These are phyloP conservation scores for Cassiopea andromeda DNA, from an alignment of 30 jellyfish, hydroid and myxozoan species.

Conservation along the genomic window DNA sequence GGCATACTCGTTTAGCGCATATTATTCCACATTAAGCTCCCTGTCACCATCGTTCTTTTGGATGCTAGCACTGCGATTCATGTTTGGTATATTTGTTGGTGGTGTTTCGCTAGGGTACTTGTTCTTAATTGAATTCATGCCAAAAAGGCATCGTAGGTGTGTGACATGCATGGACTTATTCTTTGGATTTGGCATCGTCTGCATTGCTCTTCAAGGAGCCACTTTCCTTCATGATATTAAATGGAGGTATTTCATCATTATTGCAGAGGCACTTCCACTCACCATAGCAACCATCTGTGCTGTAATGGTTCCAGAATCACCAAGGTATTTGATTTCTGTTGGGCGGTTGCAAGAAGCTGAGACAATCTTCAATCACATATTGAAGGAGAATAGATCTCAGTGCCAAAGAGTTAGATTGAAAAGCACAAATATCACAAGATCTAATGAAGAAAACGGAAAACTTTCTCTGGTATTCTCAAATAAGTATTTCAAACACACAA, in stretches of 20 bases:
- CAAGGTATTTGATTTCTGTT: constrained; percentile 61
- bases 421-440: constrained; percentile 12
- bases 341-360: constrained; percentile 64
- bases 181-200: constrained; percentile 74
- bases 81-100: constrained; percentile 70
- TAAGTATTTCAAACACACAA: constrained; percentile 49
- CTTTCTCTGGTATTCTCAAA: constrained; percentile 40
- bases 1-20: constrained; percentile 70
- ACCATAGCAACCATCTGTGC: constrained; percentile 63
- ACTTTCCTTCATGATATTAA: constrained; percentile 55
- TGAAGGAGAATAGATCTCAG: constrained; percentile 48
- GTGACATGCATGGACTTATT: constrained; percentile 74
- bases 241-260: constrained; percentile 65
- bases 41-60: constrained; percentile 67
- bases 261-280: constrained; percentile 74
- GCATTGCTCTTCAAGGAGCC: constrained; percentile 74
- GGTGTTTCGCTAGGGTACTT: constrained; percentile 71
- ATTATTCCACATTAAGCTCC: constrained; percentile 53
- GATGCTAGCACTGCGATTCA: constrained; percentile 62
- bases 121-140: constrained; percentile 74
- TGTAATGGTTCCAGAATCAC: constrained; percentile 64
- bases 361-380: constrained; percentile 52
- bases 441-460: constrained; percentile 18
- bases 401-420: constrained; percentile 44
- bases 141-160: constrained; percentile 64